Percentiles rank a stretch among this genome's conserved stretches.
Conservation (phyloP, 1,140 invertebrate species). For the Thrips palmi region DNA sequence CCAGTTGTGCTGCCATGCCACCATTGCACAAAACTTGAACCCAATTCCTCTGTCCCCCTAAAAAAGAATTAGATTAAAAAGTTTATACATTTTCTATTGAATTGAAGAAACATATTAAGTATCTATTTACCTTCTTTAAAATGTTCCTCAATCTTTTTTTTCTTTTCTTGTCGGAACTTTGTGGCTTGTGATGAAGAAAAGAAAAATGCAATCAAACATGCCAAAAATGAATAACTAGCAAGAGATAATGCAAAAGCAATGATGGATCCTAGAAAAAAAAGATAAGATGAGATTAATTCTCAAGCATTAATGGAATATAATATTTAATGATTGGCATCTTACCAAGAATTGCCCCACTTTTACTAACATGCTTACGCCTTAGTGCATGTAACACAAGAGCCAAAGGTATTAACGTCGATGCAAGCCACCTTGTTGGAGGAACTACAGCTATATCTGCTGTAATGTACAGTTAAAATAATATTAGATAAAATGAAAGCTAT, state of each 20-base stretch:
- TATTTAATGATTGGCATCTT: slow-evolving; percentile 13
- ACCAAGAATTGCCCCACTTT: slow-evolving; percentile 53
- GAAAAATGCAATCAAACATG: slow-evolving; percentile 59
- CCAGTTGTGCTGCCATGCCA: slow-evolving; percentile 62
- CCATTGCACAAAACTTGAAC: slow-evolving; percentile 80
- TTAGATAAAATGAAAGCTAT: slow-evolving; percentile 8
- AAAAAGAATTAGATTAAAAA: slow-evolving; percentile 18
- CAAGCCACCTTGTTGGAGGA: slow-evolving; percentile 53
- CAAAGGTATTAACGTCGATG: slow-evolving; percentile 46
- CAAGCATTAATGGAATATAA: slow-evolving; percentile 5
- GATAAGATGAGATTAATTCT: slow-evolving; percentile 9
- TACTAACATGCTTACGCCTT: slow-evolving; percentile 41
- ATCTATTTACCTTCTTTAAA: slow-evolving; percentile 51
- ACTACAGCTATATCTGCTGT: slow-evolving; percentile 24
- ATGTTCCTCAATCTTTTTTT: slow-evolving; percentile 55
- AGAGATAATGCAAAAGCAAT: slow-evolving; percentile 66
- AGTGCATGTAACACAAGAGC: slow-evolving; percentile 43
- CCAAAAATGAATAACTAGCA: slow-evolving; percentile 57
- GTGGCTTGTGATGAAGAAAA: slow-evolving; percentile 65
- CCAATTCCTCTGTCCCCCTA: slow-evolving; percentile 75
- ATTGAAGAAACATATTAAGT: background rate
- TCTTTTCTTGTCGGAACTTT: slow-evolving; percentile 48
- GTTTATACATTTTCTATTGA: slow-evolving; percentile 7
- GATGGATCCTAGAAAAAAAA: slow-evolving; percentile 34
- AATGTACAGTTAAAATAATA: slow-evolving; percentile 1